These are phyloP conservation scores for Aldrovandia affinis DNA, from an alignment of 2,797 vertebrate genomes.

Conservation along the genomic window DNA sequence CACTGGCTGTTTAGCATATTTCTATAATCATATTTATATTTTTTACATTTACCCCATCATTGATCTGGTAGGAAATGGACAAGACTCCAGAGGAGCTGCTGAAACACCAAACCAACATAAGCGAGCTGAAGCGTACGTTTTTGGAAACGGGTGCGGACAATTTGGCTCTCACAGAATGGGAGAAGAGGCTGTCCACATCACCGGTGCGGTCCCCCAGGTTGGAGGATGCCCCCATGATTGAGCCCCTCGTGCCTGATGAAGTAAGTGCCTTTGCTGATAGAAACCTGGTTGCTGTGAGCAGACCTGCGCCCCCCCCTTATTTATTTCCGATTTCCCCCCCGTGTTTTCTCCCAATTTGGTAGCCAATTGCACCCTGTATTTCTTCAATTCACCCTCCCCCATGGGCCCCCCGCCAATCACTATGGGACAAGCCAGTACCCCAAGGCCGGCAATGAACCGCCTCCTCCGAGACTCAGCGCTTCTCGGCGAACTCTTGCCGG, in stretches of 20 bases:
- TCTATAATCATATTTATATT: too few relatives aligned
- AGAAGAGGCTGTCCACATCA: conserved; percentile 90
- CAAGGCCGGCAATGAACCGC: too few relatives aligned
- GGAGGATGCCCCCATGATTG: conserved; percentile 87
- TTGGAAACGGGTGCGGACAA: conserved; percentile 82
- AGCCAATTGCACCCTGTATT: too few relatives aligned
- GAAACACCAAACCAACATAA: conserved; percentile 93
- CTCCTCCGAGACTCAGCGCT: too few relatives aligned
- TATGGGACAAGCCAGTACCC: too few relatives aligned
- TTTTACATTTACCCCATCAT: too few relatives aligned
- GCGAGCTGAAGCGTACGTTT: conserved; percentile 94
- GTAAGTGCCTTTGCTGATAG: conserved; percentile 72
- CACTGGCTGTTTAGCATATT: not conserved
- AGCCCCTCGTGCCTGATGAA: conserved; percentile 87
- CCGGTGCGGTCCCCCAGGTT: conserved; percentile 77
- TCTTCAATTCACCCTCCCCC: too few relatives aligned
- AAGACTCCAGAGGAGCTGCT: conserved; percentile 82
- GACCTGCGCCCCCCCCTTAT: too few relatives aligned
- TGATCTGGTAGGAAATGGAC: conserved; percentile 68
- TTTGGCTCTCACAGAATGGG: conserved; percentile 86
- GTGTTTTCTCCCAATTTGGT: too few relatives aligned
- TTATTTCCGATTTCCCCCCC: too few relatives aligned
- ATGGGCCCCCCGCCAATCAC: too few relatives aligned
- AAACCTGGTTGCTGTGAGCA: not conserved
- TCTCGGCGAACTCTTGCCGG: too few relatives aligned